Evolutionary conservation across 2,113 vertebrate genomes (phyloP).

Genomic region (Eretmochelys imbricata): DNA sequence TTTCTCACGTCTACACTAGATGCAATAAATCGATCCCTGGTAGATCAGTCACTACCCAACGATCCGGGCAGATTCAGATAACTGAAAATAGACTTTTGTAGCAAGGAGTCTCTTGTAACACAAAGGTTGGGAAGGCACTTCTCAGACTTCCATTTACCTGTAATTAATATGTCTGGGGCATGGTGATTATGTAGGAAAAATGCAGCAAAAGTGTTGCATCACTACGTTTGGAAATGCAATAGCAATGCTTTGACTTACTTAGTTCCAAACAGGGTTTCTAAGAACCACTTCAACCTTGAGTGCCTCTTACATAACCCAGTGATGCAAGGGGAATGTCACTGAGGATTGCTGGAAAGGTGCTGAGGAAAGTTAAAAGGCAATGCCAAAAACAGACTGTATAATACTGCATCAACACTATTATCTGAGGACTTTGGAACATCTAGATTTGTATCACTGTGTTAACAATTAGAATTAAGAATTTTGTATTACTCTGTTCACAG

Average conservation of each 20-base stretch:
- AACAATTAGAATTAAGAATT: background rate
- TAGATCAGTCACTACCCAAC: too few species aligned
- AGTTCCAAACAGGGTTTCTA: slow-evolving; percentile 12
- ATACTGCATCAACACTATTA: background rate
- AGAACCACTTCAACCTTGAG: slow-evolving; percentile 55
- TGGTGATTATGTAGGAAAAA: background rate
- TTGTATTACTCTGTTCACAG: background rate
- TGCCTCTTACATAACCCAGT: slow-evolving; percentile 49
- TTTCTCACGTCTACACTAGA: too few species aligned
- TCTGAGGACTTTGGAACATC: background rate
- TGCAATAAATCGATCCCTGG: too few species aligned
- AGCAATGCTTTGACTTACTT: background rate
- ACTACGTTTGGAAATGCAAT: slow-evolving; percentile 16
- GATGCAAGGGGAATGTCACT: slow-evolving; percentile 55
- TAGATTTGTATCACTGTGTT: background rate
- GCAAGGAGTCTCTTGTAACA: background rate
- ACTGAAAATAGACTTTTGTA: background rate
- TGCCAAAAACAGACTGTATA: slow-evolving; percentile 12
- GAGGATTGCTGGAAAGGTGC: slow-evolving; percentile 14
- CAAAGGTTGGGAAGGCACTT: background rate
- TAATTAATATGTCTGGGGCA: background rate
- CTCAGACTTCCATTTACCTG: background rate
- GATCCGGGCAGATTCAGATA: background rate
- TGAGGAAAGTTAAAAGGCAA: slow-evolving; percentile 26
- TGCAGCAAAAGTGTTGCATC: background rate